Conservation (phyloP, 2,888 invertebrate genomes). For the Leucophenga maculata region DNA sequence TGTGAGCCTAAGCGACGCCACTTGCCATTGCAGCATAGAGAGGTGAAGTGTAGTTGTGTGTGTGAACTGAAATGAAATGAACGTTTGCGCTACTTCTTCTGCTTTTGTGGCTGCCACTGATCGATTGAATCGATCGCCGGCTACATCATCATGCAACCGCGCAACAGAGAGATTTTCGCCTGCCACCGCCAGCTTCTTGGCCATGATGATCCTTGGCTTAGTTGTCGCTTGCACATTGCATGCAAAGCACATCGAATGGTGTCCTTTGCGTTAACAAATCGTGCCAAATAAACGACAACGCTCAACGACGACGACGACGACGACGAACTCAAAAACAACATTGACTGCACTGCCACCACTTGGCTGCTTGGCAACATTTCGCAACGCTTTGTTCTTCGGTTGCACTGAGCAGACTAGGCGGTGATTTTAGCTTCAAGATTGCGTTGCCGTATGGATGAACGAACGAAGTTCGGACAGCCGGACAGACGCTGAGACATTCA, state of each 20-base stretch:
- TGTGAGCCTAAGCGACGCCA: slow-evolving; percentile 4
- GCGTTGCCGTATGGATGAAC: neutral
- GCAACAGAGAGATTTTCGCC: slow-evolving; percentile 44
- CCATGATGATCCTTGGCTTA: neutral
- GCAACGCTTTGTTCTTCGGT: neutral
- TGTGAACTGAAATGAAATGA: slow-evolving; percentile 16
- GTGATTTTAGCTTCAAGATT: slow-evolving; percentile 66
- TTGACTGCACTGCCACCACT: slow-evolving; percentile 3
- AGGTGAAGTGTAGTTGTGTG: slow-evolving; percentile 14
- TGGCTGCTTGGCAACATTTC: neutral
- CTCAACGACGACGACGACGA: no score
- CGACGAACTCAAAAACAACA: slow-evolving; percentile 10
- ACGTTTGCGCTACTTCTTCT: slow-evolving; percentile 12
- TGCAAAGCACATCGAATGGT: slow-evolving; percentile 12
- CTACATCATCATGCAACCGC: slow-evolving; percentile 64
- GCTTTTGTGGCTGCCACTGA: slow-evolving; percentile 46
- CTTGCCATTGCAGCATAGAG: neutral
- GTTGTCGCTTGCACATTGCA: neutral
- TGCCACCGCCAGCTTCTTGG: neutral
- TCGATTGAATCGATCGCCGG: slow-evolving; percentile 67
- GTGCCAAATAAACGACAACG: slow-evolving; percentile 60
- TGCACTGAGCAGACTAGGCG: slow-evolving; percentile 39
- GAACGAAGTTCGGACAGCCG: neutral
- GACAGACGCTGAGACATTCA: slow-evolving; percentile 43
- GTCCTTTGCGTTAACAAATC: slow-evolving; percentile 64